Base-by-base conservation (phyloP, 2,888 invertebrate genomes). In the Morinoia aosen region DNA sequence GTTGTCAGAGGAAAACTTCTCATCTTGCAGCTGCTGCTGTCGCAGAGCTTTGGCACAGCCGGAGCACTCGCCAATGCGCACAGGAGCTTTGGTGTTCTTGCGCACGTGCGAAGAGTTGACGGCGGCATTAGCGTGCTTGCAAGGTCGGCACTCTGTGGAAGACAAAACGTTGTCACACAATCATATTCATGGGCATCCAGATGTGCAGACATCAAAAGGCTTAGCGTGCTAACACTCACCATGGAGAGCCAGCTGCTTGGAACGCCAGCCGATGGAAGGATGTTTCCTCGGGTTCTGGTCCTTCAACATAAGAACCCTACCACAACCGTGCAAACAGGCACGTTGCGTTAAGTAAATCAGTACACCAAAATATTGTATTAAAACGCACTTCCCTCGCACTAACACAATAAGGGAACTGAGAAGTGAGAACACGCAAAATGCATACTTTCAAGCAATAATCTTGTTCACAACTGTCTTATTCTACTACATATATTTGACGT, bases 81-180 rank as follows among this genome's bases (percentile, higher is more conserved):
- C 95, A 57, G 96, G 95, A 57, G 95, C 95, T 88, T 96, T 96
- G 39, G 95, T 48, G 25, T 96, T 64, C 94, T 95, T 96, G 95
- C 95, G 96, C 95, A 96, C 96, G 58, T 91, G 93, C 56, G 61
- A 91, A 12, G 96, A 95, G 95, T 95, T 96, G 58, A 96, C 96
- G n/a, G 96, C 90, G 2, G 95, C 95, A 90, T 95, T 96, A 40
- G 96, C 96, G 76, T 96, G 96, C n/a, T 95, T 95, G 90, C 96
- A 96, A 4, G 95, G 93, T 64, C 96, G 95, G n/a, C 96, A 96
- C 57, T 96, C 96, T 96, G 96, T 3, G 91, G 76, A 33, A 76
- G 91, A 40, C 25, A 7, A 57, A 91, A 10, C 40, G 8, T 48
- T 1, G 33, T 76, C 33, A 76, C 19, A 76, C 76, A 76, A 76